Evolutionary conservation across 2,888 invertebrate genomes (phyloP), one percentile per base, ranked within the genome.

Genomic region (Carterocephalus palaemon): DNA sequence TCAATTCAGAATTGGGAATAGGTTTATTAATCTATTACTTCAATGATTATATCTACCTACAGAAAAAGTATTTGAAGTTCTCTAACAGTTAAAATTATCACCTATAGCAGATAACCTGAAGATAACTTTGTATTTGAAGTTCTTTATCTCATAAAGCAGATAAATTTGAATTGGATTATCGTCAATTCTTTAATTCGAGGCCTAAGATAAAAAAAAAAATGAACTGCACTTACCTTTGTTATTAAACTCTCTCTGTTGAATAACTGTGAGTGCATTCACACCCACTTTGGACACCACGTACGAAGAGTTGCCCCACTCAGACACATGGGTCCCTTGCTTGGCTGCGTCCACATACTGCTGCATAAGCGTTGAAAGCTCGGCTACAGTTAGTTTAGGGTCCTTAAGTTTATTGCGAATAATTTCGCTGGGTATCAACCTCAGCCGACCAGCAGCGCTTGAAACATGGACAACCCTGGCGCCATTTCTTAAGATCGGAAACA

Each of bases 241-340:
- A 48, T 60, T 60, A 1, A 77, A 57, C 47, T 71, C 60, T 46
- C 88, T 76, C 56, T 94, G 93, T 51, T 93, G 92, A 48, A 94
- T 88, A 46, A 88, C 78, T 1, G 91, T 89, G 46, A 94, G 64
- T 0, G 93, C 92, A 29, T 89, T 89, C 1, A 94, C 86, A 0
- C 90, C 93, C 6, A 94, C 91, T 86, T 95, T 95, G 1, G 93
- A 93, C 2, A 91, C 90, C 0, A 71, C 83, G 70, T 95, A 94
- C 0, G 92, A 88, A 1, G 90, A 90, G 43, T 82, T 81, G 0
- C 90, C 88, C 91, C 92, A 93, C 7, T 82, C 75, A 0, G 53
- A 58, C 26, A 56, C 56, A 4, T 84, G 77, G 0, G 68, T 78
- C 0, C 76, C 83, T 48, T 65, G 59, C 53, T 76, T 75, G 24